Evolutionary conservation across 2,888 invertebrate species (phyloP).

Genomic region (Drosophila sordidapex): DNA sequence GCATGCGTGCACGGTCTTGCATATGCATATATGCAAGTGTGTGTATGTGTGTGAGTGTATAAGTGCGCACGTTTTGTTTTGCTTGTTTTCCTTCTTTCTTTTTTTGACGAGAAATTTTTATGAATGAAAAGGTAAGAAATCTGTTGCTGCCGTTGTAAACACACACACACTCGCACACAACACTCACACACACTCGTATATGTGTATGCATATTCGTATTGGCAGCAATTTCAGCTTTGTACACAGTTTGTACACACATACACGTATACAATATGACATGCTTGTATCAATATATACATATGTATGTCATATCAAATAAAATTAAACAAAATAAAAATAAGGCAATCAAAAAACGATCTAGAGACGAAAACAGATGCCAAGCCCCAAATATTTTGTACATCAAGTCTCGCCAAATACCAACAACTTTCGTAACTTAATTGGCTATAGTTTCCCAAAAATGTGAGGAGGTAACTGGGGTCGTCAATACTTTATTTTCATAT

Average conservation of each 20-base stretch:
- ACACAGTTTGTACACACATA: not conserved
- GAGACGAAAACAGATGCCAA: not conserved
- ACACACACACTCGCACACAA: not conserved
- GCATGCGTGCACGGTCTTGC: not conserved
- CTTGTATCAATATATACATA: conserved; percentile 16
- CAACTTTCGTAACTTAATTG: not conserved
- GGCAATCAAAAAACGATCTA: not conserved
- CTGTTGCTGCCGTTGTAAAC: conserved; percentile 41
- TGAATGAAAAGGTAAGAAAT: conserved; percentile 72
- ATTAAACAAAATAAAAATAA: not conserved
- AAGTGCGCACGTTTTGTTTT: conserved; percentile 32
- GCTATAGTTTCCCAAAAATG: too few species aligned
- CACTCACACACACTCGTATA: not conserved
- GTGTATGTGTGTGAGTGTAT: conserved; percentile 2
- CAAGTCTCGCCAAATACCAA: not conserved
- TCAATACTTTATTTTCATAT: not conserved
- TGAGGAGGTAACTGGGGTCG: too few species aligned
- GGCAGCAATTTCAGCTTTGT: conserved; percentile 19
- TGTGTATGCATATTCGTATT: conserved; percentile 29
- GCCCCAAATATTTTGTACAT: not conserved
- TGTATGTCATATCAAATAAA: not conserved
- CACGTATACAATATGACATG: conserved; percentile 27
- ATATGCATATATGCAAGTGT: conserved; percentile 2
- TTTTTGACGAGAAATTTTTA: conserved; percentile 58
- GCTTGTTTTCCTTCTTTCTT: conserved; percentile 27